phyloP scores from a whole-genome alignment of 1,140 invertebrate species.

The Phortica variegata region DNA sequence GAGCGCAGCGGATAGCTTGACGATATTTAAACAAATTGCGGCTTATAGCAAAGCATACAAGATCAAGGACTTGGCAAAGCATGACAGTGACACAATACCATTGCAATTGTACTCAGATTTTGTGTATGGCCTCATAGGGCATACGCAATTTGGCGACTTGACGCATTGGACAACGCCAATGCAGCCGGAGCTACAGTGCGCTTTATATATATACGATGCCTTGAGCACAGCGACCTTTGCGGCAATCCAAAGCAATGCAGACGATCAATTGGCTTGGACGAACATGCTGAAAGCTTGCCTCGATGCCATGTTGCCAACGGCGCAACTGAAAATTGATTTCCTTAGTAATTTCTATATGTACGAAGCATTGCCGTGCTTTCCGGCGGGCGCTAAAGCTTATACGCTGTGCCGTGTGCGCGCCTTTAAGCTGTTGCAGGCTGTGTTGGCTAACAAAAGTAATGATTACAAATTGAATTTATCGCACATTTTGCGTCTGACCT shows the following conservation, averaged over 20 bases:
- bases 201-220: too few species aligned
- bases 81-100: conserved; percentile 13
- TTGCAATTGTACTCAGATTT: conserved; percentile 42
- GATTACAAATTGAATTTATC: conserved; percentile 6
- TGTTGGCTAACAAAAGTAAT: conserved; percentile 16
- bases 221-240: conserved; percentile 6
- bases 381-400: conserved; percentile 14
- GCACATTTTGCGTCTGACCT: conserved; percentile 34
- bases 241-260: too few species aligned
- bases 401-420: conserved; percentile 29
- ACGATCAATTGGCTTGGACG: conserved; percentile 30
- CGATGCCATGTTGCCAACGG: conserved; percentile 50
- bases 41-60: conserved; percentile 18
- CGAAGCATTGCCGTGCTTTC: conserved; percentile 22
- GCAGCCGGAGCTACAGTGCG: conserved; percentile 22
- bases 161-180: conserved; percentile 26
- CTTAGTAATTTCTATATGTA: conserved; percentile 58
- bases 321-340: conserved; percentile 59
- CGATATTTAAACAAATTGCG: conserved; percentile 26
- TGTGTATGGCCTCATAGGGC: conserved; percentile 19
- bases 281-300: conserved; percentile 37
- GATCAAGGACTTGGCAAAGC: conserved; percentile 13
- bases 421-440: conserved; percentile 30
- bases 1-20: conserved; percentile 19
- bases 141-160: conserved; percentile 30